Evolutionary conservation across 2,888 invertebrate species (phyloP).

Genomic region (Trichogramma evanescens): DNA sequence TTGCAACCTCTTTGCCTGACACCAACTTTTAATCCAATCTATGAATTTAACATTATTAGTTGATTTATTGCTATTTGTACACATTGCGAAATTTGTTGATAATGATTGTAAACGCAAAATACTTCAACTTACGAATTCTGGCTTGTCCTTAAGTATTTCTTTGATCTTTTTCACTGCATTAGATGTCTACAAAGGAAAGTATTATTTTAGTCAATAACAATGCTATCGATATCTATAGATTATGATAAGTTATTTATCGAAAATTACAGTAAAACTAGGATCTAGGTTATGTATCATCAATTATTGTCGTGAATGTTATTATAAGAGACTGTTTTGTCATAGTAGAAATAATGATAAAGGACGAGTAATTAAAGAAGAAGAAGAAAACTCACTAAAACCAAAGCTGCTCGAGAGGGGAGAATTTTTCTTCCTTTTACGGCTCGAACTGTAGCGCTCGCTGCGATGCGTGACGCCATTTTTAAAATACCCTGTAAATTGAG

Average conservation of each 20-base stretch:
- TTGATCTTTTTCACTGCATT: slow-evolving; percentile 80
- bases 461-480: slow-evolving; percentile 68
- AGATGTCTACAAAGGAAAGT: slow-evolving; percentile 58
- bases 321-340: too few relatives aligned
- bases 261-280: too few relatives aligned
- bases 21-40: slow-evolving; percentile 89
- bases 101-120: background rate
- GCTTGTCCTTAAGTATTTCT: slow-evolving; percentile 67
- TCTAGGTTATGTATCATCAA: too few relatives aligned
- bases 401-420: slow-evolving; percentile 75
- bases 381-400: slow-evolving; percentile 57
- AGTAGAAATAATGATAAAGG: too few relatives aligned
- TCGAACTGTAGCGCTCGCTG: slow-evolving; percentile 82
- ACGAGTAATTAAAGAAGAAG: too few relatives aligned
- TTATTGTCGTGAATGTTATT: too few relatives aligned
- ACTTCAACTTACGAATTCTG: slow-evolving; percentile 58
- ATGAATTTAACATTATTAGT: slow-evolving; percentile 14
- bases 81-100: background rate
- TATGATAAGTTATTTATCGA: too few relatives aligned
- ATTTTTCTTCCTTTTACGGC: slow-evolving; percentile 74
- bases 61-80: background rate
- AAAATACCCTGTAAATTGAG: background rate
- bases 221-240: too few relatives aligned
- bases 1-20: slow-evolving; percentile 97
- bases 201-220: slow-evolving; percentile 12